Evolutionary conservation across 1,140 invertebrate species (phyloP), one percentile per base, ranked within the genome.

Genomic region (Pseudomyrmex pallidus): DNA sequence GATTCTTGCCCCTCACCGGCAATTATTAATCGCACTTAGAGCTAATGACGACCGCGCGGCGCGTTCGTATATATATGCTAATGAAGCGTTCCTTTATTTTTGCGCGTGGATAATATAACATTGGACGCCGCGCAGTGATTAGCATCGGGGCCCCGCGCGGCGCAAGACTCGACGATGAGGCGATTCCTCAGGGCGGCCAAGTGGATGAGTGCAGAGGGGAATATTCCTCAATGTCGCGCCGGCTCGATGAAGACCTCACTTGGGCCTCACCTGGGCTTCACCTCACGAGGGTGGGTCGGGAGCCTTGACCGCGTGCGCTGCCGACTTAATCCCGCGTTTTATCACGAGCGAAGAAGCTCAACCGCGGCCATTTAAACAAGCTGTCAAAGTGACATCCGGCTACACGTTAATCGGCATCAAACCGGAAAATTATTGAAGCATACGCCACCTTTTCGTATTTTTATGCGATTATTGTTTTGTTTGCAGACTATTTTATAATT

Each of bases 221-320:
- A 85, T 89, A 90, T 89, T 17, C 85, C 88, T 90, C 88, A 90
- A 90, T 89, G 88, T 90, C 88, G 88, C 88, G 67, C 70, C 77
- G 73, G 57, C 68, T 62, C 83, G 78, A 90, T 90, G 88, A 90
- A 90, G 88, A 90, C 88, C 83, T 90, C 88, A 89, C 67, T 25
- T 22, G 61, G 25, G 46, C 12, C 57, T 74, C 72, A 74, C 72
- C 62, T 54, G 48, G 54, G 46, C 66, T 12, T 80, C 76, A 80
- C 12, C 76, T 70, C 76, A 78, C 66, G 70, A 54, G 88, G 88
- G 88, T 87, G 76, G 85, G 61, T 48, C 25, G 84, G 54, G 74
- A 83, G 74, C 78, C 84, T 89, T 88, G 83, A 88, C 84, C 77
- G 68, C 59, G 63, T 61, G 67, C 76, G 67, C 76, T 15, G 46